Percentiles rank a stretch among this genome's conserved stretches.
Evolutionary conservation across 2,797 vertebrate species (phyloP).

Genomic region (Alcedo quadribrachys): DNA sequence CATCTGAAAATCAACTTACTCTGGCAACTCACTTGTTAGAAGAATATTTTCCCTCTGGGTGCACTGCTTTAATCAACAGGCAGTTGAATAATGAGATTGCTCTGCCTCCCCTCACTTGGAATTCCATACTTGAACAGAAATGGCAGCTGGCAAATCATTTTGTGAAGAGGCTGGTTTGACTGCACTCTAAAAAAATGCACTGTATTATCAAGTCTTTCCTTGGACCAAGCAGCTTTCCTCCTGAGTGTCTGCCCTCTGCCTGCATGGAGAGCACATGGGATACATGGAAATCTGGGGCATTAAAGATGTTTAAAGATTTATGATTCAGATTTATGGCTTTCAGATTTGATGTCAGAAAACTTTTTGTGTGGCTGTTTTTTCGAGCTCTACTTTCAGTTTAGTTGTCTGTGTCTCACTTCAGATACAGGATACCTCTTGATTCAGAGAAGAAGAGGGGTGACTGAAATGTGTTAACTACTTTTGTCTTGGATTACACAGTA

Average conservation of each 20-base stretch:
- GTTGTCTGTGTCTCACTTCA: not conserved
- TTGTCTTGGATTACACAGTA: not conserved
- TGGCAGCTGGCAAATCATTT: not conserved
- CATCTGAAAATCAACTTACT: not conserved
- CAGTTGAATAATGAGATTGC: not conserved
- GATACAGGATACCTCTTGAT: not conserved
- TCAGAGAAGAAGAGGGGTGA: not conserved
- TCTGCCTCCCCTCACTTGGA: not conserved
- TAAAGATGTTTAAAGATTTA: not conserved
- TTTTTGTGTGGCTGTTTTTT: not conserved
- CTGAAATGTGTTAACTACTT: not conserved
- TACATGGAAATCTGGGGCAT: not conserved
- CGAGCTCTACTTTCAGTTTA: not conserved
- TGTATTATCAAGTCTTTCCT: not conserved
- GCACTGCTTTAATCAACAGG: not conserved
- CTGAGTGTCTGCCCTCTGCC: not conserved
- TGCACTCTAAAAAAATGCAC: not conserved
- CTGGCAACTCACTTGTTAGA: not conserved
- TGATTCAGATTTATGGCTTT: not conserved
- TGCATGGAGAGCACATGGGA: rapidly evolving
- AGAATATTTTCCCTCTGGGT: not conserved
- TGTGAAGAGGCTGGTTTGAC: not conserved
- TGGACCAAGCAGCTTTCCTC: not conserved
- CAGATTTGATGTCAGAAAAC: not conserved
- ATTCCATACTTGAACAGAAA: not conserved